Evolutionary conservation across 1,140 invertebrate species (phyloP).

Genomic region (Drosophila sturtevanti): DNA sequence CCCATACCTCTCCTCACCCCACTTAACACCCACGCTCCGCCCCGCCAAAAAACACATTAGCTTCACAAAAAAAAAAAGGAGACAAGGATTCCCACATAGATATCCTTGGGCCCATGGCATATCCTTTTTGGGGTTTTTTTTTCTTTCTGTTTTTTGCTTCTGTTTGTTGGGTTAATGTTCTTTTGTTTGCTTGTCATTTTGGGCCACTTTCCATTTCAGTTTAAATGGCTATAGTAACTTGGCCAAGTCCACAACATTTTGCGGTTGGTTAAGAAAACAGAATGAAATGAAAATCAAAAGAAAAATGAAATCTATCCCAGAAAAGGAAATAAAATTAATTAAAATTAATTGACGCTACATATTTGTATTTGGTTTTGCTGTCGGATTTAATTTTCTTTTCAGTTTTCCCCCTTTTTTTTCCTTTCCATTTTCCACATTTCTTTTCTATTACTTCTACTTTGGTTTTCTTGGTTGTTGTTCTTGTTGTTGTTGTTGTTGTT

Average conservation of each 20-base stretch:
- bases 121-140: constrained; percentile 10
- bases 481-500: no score
- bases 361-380: constrained; percentile 55
- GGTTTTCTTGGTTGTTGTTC: no score
- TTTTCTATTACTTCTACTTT: no score
- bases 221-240: constrained; percentile 22
- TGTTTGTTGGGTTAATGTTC: constrained; percentile 36
- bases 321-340: constrained; percentile 64
- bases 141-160: constrained; percentile 17
- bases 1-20: no score
- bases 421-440: neutral
- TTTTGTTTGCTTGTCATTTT: constrained; percentile 24
- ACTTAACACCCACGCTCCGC: neutral
- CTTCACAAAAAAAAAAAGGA: constrained; percentile 54
- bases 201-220: constrained; percentile 60
- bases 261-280: constrained; percentile 49
- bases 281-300: neutral
- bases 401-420: neutral
- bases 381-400: constrained; percentile 31
- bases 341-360: constrained; percentile 71
- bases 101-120: constrained; percentile 40
- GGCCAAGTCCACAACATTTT: constrained; percentile 41
- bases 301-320: constrained; percentile 16
- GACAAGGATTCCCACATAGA: constrained; percentile 52
- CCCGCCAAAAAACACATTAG: neutral